A percentile compares a stretch with the other conserved stretches of the same genome.
Evolutionary conservation across 2,888 invertebrate species (phyloP).

Genomic region (Rotaria macrura): DNA sequence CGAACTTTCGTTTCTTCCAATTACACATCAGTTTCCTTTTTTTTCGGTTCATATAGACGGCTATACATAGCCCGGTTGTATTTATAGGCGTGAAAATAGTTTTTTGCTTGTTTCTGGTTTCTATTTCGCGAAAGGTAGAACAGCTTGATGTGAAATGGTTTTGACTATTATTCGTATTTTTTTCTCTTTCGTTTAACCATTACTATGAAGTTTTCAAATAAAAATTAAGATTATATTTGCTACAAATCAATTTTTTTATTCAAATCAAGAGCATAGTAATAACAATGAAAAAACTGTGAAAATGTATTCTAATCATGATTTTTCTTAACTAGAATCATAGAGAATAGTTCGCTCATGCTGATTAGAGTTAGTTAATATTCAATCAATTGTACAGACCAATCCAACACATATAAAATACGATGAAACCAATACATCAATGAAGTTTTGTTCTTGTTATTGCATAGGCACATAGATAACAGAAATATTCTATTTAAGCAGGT

Average conservation of each 20-base stretch:
- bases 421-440: too few species aligned
- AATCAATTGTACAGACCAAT: too few species aligned
- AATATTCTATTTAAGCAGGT: too few species aligned
- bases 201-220: not conserved
- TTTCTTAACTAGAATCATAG: too few species aligned
- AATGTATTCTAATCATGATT: too few species aligned
- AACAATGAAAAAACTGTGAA: too few species aligned
- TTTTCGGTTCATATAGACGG: not conserved
- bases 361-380: too few species aligned
- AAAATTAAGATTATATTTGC: not conserved
- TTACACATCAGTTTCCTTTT: not conserved
- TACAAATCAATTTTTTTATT: not conserved
- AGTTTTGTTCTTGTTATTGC: too few species aligned
- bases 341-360: too few species aligned
- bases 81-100: not conserved
- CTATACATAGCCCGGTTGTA: not conserved
- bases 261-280: too few species aligned
- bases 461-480: too few species aligned
- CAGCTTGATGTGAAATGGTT: not conserved
- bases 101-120: not conserved
- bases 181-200: not conserved
- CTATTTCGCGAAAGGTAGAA: not conserved
- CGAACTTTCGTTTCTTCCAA: not conserved
- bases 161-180: not conserved
- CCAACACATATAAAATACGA: too few species aligned